Percentiles rank a stretch among this genome's conserved stretches.
phyloP scores from a whole-genome alignment of 2,797 vertebrate species.

The Catostomus latipinnis region DNA sequence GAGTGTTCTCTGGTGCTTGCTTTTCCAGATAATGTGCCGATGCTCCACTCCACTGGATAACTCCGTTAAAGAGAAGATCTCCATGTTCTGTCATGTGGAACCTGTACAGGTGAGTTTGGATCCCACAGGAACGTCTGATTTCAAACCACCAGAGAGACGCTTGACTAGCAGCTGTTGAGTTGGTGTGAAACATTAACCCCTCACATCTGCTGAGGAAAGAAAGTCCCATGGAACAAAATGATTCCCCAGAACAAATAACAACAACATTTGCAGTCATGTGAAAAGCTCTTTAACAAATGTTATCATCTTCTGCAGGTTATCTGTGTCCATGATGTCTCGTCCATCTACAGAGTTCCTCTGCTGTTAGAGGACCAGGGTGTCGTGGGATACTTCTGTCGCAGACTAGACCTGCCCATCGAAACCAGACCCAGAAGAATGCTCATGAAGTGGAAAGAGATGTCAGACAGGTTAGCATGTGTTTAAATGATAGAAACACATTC shows the following conservation, averaged over 20 bases:
- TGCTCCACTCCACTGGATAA: conserved; percentile 89
- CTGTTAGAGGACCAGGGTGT: conserved; percentile 92
- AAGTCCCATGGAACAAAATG: too few relatives aligned
- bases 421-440: conserved; percentile 87
- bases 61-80: conserved; percentile 96
- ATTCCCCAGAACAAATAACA: too few relatives aligned
- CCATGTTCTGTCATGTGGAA: conserved; percentile 98
- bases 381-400: conserved; percentile 86
- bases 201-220: too few relatives aligned
- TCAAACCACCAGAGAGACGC: background rate
- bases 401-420: conserved; percentile 87
- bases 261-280: too few relatives aligned
- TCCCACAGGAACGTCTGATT: background rate
- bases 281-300: too few relatives aligned
- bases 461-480: conserved; percentile 84
- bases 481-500: background rate
- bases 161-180: too few relatives aligned
- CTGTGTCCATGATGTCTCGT: conserved; percentile 94
- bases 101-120: conserved; percentile 85
- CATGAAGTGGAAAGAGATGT: conserved; percentile 96
- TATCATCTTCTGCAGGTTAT: conserved; percentile 82
- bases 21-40: conserved; percentile 89
- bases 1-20: background rate
- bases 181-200: too few relatives aligned
- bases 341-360: conserved; percentile 92